Evolutionary conservation across 2,888 invertebrate species (phyloP).

Genomic region (Notodonta ziczac): DNA sequence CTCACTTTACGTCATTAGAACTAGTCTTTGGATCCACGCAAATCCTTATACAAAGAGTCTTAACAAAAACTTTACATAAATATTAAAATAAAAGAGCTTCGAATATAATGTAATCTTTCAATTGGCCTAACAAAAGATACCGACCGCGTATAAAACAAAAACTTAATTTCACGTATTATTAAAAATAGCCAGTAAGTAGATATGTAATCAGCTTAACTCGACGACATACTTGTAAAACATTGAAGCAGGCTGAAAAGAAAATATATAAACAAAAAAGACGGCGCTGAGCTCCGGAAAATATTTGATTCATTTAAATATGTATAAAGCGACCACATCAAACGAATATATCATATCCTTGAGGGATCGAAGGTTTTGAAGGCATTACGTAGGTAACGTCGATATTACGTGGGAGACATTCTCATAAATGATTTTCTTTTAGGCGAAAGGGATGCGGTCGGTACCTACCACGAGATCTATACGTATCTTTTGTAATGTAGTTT

Average conservation of each 20-base stretch:
- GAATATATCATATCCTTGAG: slow-evolving; percentile 46
- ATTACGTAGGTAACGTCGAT: slow-evolving; percentile 30
- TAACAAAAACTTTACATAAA: background rate
- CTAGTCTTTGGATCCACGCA: background rate
- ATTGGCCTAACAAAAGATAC: background rate
- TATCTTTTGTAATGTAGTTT: slow-evolving; percentile 5
- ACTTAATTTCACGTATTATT: slow-evolving; percentile 25
- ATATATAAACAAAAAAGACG: slow-evolving; percentile 36
- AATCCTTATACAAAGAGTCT: background rate
- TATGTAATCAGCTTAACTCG: slow-evolving; percentile 29
- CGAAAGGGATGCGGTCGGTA: slow-evolving; percentile 5
- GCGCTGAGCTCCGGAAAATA: slow-evolving; percentile 40
- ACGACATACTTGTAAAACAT: slow-evolving; percentile 20
- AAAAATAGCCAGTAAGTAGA: slow-evolving; percentile 18
- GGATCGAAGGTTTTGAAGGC: slow-evolving; percentile 33
- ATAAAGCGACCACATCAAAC: slow-evolving; percentile 53
- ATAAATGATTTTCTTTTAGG: slow-evolving; percentile 30
- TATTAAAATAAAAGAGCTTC: background rate
- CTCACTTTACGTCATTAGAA: background rate
- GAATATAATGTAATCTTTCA: background rate
- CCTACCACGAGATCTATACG: slow-evolving; percentile 2
- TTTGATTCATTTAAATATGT: slow-evolving; percentile 62
- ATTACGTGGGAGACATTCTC: slow-evolving; percentile 21
- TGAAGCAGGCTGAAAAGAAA: slow-evolving; percentile 18
- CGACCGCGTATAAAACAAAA: slow-evolving; percentile 12